A percentile compares a stretch with the other conserved stretches of the same genome.
These are phyloP conservation scores for Emydocephalus ijimae DNA, from an alignment of 2,113 vertebrate species.

Conservation along the genomic window DNA sequence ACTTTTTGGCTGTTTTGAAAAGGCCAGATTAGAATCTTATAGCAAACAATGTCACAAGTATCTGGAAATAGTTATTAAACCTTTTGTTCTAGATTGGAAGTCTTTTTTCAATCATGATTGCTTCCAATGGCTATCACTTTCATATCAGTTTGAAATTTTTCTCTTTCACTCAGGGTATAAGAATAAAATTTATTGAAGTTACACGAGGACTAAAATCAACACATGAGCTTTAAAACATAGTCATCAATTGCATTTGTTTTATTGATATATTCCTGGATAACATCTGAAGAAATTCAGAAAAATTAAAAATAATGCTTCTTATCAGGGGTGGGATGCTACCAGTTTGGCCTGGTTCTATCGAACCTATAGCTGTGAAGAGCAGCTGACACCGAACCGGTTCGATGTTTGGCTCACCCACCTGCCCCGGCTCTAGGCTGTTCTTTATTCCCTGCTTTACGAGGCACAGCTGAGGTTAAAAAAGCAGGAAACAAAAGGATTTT, in stretches of 20 bases:
- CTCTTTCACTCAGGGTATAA: not conserved
- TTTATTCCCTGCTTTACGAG: too few relatives aligned
- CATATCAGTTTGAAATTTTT: not conserved
- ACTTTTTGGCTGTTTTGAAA: not conserved
- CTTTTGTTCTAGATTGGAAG: not conserved
- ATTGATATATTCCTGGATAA: not conserved
- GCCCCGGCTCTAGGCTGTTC: too few relatives aligned
- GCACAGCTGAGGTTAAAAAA: too few relatives aligned
- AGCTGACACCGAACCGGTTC: too few relatives aligned
- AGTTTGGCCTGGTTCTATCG: too few relatives aligned
- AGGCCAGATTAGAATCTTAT: not conserved
- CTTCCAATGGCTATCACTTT: not conserved
- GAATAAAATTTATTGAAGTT: not conserved
- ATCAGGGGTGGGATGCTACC: too few relatives aligned
- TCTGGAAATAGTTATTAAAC: not conserved
- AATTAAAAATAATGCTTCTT: not conserved
- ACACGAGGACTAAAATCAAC: not conserved
- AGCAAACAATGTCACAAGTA: not conserved
- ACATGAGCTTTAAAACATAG: not conserved
- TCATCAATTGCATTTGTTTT: not conserved
- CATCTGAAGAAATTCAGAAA: not conserved
- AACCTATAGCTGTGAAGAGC: too few relatives aligned
- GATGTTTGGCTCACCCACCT: too few relatives aligned
- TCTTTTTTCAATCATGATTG: not conserved
- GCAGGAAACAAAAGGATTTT: too few relatives aligned